Evolutionary conservation across 92 coral and sea anemone genomes (phyloP), one percentile per base, ranked within the genome.

Genomic region (Phymanthus crucifer): DNA sequence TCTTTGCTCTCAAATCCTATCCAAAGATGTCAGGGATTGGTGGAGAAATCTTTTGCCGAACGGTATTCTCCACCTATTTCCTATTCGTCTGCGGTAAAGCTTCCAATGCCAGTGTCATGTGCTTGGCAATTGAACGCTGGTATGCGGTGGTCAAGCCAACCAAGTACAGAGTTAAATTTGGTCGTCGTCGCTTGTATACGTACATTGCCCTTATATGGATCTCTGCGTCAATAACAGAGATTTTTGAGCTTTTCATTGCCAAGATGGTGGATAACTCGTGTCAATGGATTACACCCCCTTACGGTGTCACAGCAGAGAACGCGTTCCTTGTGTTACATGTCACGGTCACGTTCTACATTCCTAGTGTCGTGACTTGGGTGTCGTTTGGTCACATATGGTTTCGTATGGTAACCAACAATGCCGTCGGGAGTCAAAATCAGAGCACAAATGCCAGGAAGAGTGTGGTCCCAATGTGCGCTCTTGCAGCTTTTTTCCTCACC

Each of bases 101-200:
- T 8, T 87, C 97, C 19, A 83, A 81, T 21, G 79, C 86, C 23
- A 90, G 90, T n/a, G 81, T 92, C 80, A 89, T 87, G 81, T 91
- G 92, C 52, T 84, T 93, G 66, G 80, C 98, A 1, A 71, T 93
- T 24, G 98, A 93, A 75, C 89, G 98, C n/a, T 91, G 98, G 98
- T 89, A 72, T 73, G 90, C 98, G 0, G 89, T 89, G 19, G 75
- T 89, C 40, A 93, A 50, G 75, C 98, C 98, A 7, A 33, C 88
- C 47, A 79, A 86, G 47, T 93, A 91, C 87, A 89, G 78, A 71
- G 29, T 58, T 23, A 78, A 75, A 21, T 82, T 84, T 40, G 77
- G 82, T 17, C 87, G 89, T 29, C 72, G 67, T n/a, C 85, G 92
- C 38, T 37, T 88, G 17, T 76, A 79, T 24, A 66, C 73, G 3